Percentiles rank a stretch among this genome's conserved stretches.
Evolutionary conservation across 2,797 vertebrate genomes (phyloP).

Genomic region (Molossus alvarezi): DNA sequence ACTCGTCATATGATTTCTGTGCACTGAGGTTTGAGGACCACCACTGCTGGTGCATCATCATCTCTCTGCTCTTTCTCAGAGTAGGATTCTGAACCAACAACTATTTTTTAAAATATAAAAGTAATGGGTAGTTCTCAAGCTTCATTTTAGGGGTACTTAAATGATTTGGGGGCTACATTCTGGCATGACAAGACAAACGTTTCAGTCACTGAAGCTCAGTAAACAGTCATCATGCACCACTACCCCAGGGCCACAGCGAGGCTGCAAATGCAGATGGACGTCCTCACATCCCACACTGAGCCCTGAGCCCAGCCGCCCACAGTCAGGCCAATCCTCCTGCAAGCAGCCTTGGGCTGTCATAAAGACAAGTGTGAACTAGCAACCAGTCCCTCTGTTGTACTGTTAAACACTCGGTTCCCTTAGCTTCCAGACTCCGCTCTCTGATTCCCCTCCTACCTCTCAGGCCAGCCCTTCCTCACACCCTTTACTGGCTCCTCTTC

Average conservation of each 20-base stretch:
- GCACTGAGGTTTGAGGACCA: neutral
- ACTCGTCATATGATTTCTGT: neutral
- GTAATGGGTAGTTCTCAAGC: neutral
- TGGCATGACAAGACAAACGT: neutral
- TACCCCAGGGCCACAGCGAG: neutral
- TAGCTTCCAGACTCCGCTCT: neutral
- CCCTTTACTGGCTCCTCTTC: neutral
- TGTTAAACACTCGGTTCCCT: neutral
- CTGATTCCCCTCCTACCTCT: neutral
- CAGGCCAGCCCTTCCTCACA: too few species aligned
- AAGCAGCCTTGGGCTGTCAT: neutral
- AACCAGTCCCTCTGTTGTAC: neutral
- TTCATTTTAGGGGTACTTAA: neutral
- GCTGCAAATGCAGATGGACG: fast-evolving
- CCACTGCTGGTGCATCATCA: fast-evolving
- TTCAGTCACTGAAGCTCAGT: neutral
- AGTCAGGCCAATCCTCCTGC: neutral
- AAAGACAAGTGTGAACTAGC: neutral
- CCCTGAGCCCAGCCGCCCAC: neutral
- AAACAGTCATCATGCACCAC: fast-evolving
- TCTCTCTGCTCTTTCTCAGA: neutral
- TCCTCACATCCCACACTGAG: neutral
- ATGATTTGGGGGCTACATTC: neutral
- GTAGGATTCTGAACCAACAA: neutral
- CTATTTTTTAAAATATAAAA: neutral